Conservation (phyloP, 2,113 vertebrate genomes). For the Myrmecophaga tridactyla region DNA sequence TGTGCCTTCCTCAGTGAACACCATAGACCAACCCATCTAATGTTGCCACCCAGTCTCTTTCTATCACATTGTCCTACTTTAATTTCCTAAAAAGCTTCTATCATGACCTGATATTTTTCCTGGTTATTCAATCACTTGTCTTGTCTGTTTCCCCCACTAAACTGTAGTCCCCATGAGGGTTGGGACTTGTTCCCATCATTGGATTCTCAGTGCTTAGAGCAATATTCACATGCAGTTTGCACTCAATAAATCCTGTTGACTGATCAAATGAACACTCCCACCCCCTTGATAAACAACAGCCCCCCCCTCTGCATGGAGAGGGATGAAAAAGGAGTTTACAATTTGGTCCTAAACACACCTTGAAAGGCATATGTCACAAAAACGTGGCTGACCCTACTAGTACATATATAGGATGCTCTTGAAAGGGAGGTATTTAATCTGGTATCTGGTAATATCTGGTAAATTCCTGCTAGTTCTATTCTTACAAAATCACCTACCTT, state of each 20-base stretch:
- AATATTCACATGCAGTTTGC: too few relatives aligned
- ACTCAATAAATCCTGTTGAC: background rate
- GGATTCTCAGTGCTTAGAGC: background rate
- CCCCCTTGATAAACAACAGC: background rate
- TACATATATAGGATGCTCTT: too few relatives aligned
- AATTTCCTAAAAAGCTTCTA: background rate
- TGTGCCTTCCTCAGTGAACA: background rate
- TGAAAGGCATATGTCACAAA: background rate
- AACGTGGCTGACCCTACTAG: background rate
- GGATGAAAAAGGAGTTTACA: accelerated
- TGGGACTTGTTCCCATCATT: background rate
- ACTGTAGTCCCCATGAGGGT: background rate
- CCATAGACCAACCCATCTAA: background rate
- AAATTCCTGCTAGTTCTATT: background rate
- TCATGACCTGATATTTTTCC: background rate
- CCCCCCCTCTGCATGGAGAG: background rate
- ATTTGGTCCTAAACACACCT: background rate
- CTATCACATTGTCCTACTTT: background rate
- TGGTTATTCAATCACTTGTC: background rate
- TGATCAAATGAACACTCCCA: background rate
- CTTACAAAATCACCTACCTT: background rate
- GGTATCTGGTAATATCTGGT: too few relatives aligned
- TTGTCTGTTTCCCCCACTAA: background rate
- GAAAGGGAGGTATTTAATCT: background rate
- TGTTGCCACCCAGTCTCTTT: background rate